phyloP scores from a whole-genome alignment of 2,797 vertebrate genomes.

The Paratrypauchen microcephalus region DNA sequence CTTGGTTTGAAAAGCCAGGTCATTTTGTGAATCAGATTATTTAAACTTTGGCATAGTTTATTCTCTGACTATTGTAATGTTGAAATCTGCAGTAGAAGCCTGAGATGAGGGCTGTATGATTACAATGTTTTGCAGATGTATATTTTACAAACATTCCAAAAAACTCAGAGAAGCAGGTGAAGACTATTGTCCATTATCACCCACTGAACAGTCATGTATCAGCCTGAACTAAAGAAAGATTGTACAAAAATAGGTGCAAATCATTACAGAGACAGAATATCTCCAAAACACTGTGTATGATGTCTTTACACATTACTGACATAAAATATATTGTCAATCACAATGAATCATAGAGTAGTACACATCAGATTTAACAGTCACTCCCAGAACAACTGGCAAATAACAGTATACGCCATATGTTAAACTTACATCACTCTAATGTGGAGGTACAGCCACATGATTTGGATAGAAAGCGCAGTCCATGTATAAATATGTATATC shows the following conservation, averaged over 20 bases:
- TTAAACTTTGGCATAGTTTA: slow-evolving; percentile 82
- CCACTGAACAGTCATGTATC: slow-evolving; percentile 53
- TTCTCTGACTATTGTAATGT: slow-evolving; percentile 66
- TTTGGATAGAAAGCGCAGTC: slow-evolving; percentile 56
- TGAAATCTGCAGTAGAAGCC: slow-evolving; percentile 40
- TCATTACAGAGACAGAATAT: slow-evolving; percentile 33
- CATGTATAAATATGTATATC: slow-evolving; percentile 63
- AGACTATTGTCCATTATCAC: slow-evolving; percentile 27
- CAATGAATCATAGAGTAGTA: slow-evolving; percentile 58
- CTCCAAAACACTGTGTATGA: slow-evolving; percentile 34
- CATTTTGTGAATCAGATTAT: slow-evolving; percentile 53
- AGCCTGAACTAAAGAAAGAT: slow-evolving; percentile 24
- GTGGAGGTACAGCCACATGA: slow-evolving; percentile 40
- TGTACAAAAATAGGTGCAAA: slow-evolving; percentile 43
- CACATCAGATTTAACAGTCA: slow-evolving; percentile 47
- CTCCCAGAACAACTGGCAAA: slow-evolving; percentile 64
- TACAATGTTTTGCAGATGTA: slow-evolving; percentile 32
- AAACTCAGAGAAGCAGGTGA: slow-evolving; percentile 30
- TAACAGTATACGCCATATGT: slow-evolving; percentile 72
- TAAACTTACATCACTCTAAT: slow-evolving; percentile 57
- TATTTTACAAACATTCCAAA: slow-evolving; percentile 29
- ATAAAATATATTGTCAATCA: slow-evolving; percentile 50
- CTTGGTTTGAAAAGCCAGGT: slow-evolving; percentile 65
- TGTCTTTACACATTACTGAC: slow-evolving; percentile 51
- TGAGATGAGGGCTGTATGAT: slow-evolving; percentile 33